Conservation (phyloP, 2,113 vertebrate species). For the Salvelinus alpinus region DNA sequence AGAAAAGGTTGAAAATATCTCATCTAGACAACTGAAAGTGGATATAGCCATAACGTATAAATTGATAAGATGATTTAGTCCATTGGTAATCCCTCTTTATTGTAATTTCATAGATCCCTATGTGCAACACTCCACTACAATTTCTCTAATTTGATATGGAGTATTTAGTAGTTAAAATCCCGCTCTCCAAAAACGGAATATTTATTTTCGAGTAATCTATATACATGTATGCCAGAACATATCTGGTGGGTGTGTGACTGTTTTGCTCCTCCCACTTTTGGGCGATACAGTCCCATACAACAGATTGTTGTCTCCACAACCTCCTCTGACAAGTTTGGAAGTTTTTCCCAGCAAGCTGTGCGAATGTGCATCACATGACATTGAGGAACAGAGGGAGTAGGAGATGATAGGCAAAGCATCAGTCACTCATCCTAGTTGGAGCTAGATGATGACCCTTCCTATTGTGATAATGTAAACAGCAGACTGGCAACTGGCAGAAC, state of each 20-base stretch:
- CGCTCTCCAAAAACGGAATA: too few relatives aligned
- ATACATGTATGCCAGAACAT: too few relatives aligned
- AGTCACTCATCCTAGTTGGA: conserved; percentile 52
- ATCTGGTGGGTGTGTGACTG: conserved; percentile 20
- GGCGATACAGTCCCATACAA: conserved; percentile 32
- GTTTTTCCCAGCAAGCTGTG: conserved; percentile 37
- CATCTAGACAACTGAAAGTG: neutral
- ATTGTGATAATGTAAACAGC: conserved; percentile 69
- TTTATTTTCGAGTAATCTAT: too few relatives aligned
- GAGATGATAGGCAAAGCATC: conserved; percentile 64
- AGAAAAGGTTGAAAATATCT: conserved; percentile 47
- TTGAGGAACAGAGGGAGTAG: conserved; percentile 54
- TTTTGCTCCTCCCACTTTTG: conserved; percentile 38
- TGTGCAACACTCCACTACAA: too few relatives aligned
- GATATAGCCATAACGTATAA: too few relatives aligned
- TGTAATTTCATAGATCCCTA: too few relatives aligned
- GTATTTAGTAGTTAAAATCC: neutral
- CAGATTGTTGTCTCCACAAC: conserved; percentile 38
- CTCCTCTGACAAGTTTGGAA: conserved; percentile 50
- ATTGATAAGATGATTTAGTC: too few relatives aligned
- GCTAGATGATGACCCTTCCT: conserved; percentile 61
- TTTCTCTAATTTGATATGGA: neutral
- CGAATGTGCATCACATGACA: conserved; percentile 64
- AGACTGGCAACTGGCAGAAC: conserved; percentile 46
- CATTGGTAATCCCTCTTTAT: too few relatives aligned